phyloP scores from a whole-genome alignment of 2,797 vertebrate genomes.

The Bovichtus diacanthus region DNA sequence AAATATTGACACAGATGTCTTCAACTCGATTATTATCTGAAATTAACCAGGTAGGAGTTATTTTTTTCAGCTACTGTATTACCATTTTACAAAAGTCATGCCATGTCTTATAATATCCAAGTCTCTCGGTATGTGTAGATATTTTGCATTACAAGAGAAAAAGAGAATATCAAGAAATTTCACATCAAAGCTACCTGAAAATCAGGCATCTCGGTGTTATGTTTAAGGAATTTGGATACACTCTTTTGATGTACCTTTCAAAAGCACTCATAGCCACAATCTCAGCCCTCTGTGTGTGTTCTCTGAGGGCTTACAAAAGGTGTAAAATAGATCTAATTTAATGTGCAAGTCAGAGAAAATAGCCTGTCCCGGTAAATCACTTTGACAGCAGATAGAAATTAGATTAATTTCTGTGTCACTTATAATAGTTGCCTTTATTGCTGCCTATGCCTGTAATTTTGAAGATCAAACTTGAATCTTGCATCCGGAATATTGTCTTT shows the following conservation, averaged over 20 bases:
- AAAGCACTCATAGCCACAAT: constrained; percentile 70
- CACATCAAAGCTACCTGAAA: constrained; percentile 80
- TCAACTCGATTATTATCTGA: not conserved
- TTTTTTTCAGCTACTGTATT: not conserved
- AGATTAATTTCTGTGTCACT: constrained; percentile 45
- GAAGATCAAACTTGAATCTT: constrained; percentile 26
- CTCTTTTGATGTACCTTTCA: constrained; percentile 85
- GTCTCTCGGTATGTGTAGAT: constrained; percentile 40
- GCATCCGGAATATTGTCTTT: not conserved
- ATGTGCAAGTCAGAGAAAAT: constrained; percentile 60
- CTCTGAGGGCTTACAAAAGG: constrained; percentile 50
- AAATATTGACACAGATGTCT: not conserved
- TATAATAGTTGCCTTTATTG: constrained; percentile 36
- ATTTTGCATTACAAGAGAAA: constrained; percentile 70
- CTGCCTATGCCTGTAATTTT: constrained; percentile 18
- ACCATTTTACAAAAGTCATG: constrained; percentile 43
- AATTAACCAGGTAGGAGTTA: not conserved
- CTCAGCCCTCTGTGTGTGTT: constrained; percentile 61
- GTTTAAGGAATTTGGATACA: constrained; percentile 75
- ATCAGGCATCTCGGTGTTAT: constrained; percentile 73
- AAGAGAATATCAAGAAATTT: constrained; percentile 67
- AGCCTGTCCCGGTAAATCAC: constrained; percentile 55
- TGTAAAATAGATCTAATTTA: constrained; percentile 70
- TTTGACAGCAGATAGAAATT: constrained; percentile 37
- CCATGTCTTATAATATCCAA: constrained; percentile 42